Conservation (phyloP, 2,113 vertebrate genomes). For the Silurus asotus region DNA sequence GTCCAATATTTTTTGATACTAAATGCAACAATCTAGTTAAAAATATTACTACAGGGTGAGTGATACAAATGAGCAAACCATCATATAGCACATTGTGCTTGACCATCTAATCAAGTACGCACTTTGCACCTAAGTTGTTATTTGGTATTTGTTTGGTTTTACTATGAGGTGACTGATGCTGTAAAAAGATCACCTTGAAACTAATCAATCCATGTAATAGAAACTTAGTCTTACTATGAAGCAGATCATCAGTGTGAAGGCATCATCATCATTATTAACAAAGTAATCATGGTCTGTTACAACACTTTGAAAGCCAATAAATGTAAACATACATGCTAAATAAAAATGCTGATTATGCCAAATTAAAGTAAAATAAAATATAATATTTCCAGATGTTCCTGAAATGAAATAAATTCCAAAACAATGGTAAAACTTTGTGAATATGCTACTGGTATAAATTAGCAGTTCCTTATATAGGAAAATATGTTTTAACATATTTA, state of each 20-base stretch:
- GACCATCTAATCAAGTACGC: background rate
- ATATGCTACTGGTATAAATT: background rate
- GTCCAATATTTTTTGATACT: background rate
- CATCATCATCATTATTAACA: background rate
- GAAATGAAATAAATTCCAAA: background rate
- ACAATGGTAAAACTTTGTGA: background rate
- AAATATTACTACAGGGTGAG: background rate
- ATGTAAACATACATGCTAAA: background rate
- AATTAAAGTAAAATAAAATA: background rate
- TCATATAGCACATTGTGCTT: background rate
- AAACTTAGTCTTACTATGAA: background rate
- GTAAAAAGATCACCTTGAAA: background rate
- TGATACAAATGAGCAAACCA: background rate
- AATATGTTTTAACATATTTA: background rate
- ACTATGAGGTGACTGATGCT: no score
- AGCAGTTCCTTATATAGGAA: background rate
- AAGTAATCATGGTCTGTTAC: background rate
- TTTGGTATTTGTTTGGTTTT: no score
- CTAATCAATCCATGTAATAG: background rate
- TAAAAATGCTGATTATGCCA: background rate
- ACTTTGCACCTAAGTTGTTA: background rate
- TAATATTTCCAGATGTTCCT: background rate
- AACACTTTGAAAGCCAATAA: background rate
- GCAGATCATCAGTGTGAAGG: background rate
- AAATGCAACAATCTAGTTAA: background rate